phyloP scores from a whole-genome alignment of 2,113 vertebrate genomes.

The human (Homo sapiens) region DNA sequence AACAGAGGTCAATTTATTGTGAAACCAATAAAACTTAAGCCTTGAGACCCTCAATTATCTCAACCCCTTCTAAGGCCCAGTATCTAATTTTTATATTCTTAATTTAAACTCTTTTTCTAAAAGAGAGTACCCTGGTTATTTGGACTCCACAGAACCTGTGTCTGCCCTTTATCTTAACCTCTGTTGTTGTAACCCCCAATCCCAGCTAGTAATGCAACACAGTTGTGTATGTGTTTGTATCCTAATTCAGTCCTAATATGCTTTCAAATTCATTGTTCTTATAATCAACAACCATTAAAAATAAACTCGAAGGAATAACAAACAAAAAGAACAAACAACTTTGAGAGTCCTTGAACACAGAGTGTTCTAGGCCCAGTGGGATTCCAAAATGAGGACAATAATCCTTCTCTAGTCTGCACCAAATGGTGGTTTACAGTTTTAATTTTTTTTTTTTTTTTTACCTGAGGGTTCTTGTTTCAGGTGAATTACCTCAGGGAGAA shows the following conservation, averaged over 20 bases:
- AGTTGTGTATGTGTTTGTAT: neutral
- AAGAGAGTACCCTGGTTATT: neutral
- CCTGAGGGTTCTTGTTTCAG: conserved; percentile 56
- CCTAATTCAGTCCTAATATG: neutral
- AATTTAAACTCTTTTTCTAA: neutral
- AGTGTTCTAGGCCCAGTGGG: neutral
- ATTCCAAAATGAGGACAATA: conserved; percentile 61
- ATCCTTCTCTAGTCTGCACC: conserved; percentile 18
- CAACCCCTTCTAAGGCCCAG: neutral
- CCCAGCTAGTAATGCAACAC: neutral
- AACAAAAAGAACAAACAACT: conserved; percentile 45
- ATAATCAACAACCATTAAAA: conserved; percentile 4
- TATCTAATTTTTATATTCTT: neutral
- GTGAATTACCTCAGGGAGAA: conserved; percentile 79
- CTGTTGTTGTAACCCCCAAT: neutral
- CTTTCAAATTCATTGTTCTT: conserved; percentile 53
- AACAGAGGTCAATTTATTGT: neutral
- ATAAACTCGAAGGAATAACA: conserved; percentile 13
- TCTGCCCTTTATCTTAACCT: neutral
- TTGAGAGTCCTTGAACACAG: conserved; percentile 47
- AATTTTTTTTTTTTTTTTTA: neutral
- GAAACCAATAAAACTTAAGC: neutral
- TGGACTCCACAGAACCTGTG: neutral
- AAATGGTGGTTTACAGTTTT: conserved; percentile 44
- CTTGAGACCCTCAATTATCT: neutral